Evolutionary conservation across 2,797 vertebrate genomes (phyloP).

Genomic region (Eospalax fontanierii): DNA sequence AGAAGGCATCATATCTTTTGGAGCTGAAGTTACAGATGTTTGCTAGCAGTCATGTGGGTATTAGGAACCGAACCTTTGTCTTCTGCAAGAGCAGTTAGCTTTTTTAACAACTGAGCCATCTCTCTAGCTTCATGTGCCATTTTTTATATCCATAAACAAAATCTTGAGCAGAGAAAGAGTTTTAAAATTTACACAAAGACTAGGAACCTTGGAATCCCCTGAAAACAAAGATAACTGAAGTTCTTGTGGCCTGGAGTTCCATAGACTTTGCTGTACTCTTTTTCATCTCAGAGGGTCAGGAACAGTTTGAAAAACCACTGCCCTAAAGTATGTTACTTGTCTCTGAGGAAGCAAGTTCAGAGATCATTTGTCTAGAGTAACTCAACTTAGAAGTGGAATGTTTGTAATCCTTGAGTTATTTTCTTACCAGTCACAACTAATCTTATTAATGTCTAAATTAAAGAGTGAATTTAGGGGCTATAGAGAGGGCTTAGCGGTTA

Average conservation of each 20-base stretch:
- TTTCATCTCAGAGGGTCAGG: background rate
- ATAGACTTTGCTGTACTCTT: slow-evolving; percentile 24
- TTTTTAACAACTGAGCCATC: too few relatives aligned
- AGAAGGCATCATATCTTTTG: too few relatives aligned
- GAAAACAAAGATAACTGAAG: slow-evolving; percentile 29
- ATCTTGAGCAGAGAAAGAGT: slow-evolving; percentile 31
- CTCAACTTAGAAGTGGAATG: background rate
- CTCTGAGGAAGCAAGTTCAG: slow-evolving; percentile 20
- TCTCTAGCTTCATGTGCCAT: too few relatives aligned
- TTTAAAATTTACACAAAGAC: background rate
- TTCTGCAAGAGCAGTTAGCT: too few relatives aligned
- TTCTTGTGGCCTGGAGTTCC: background rate
- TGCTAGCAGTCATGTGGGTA: too few relatives aligned
- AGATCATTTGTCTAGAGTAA: background rate
- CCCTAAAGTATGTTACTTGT: slow-evolving; percentile 30
- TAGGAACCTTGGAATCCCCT: background rate
- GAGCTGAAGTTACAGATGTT: too few relatives aligned
- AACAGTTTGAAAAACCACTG: slow-evolving; percentile 27
- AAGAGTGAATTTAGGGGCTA: background rate
- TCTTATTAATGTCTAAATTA: slow-evolving; percentile 44
- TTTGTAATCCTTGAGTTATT: slow-evolving; percentile 7
- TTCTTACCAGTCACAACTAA: slow-evolving; percentile 18
- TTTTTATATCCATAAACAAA: background rate
- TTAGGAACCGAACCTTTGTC: too few relatives aligned
- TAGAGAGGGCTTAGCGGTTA: too few relatives aligned